Percentiles rank a stretch among this genome's conserved stretches.
Evolutionary conservation across 2,797 vertebrate genomes (phyloP).

Genomic region (Poeciliopsis presidionis): DNA sequence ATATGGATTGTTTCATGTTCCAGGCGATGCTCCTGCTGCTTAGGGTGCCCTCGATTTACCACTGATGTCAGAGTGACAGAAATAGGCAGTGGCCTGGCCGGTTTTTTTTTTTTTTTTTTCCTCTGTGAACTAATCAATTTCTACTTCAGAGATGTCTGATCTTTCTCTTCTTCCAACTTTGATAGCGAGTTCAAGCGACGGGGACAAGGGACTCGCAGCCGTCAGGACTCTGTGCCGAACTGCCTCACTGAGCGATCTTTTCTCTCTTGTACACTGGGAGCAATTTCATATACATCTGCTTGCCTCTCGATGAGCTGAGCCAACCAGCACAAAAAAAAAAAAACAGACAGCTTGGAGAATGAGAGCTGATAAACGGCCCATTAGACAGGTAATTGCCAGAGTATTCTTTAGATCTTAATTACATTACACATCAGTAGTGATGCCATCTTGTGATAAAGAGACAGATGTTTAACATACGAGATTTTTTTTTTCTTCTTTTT

Average conservation of each 20-base stretch:
- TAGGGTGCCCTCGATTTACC: conserved; percentile 46
- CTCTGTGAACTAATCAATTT: conserved; percentile 36
- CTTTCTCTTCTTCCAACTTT: conserved; percentile 38
- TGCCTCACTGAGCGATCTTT: conserved; percentile 29
- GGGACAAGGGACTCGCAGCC: conserved; percentile 2
- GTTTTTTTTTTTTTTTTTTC: not conserved
- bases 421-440: conserved; percentile 79
- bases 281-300: conserved; percentile 59
- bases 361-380: conserved; percentile 78
- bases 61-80: conserved; percentile 56
- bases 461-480: conserved; percentile 70
- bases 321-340: conserved; percentile 52
- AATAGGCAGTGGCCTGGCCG: conserved; percentile 36
- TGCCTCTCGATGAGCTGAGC: conserved; percentile 59
- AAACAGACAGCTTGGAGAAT: conserved; percentile 74
- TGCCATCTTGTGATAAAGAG: conserved; percentile 77
- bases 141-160: conserved; percentile 27
- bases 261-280: conserved; percentile 45
- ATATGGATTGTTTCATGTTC: conserved; percentile 68
- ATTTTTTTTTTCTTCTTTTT: conserved; percentile 20
- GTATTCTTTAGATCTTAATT: conserved; percentile 84
- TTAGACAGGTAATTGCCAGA: conserved; percentile 83
- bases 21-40: conserved; percentile 51
- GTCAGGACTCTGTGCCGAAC: conserved; percentile 7
- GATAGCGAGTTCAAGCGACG: conserved; percentile 18